phyloP scores from a whole-genome alignment of 2,888 invertebrate species.

The Hylaea fasciaria region DNA sequence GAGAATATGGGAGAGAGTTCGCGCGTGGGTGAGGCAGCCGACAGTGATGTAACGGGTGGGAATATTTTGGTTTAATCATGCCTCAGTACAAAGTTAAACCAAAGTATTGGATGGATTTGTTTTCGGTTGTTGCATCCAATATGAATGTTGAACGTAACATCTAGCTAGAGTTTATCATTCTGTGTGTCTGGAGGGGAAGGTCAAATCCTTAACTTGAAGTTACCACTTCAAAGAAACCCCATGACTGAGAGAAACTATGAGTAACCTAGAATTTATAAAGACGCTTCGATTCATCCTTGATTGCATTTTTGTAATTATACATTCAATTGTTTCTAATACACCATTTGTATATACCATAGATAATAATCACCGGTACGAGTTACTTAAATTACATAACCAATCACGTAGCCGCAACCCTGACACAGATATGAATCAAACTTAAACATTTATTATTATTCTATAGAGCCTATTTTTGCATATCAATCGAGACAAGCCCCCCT shows the following conservation, averaged over 20 bases:
- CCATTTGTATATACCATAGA: background rate
- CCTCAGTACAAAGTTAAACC: too few relatives aligned
- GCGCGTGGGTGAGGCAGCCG: constrained; percentile 1
- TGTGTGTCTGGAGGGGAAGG: too few relatives aligned
- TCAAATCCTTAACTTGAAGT: too few relatives aligned
- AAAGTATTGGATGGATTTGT: too few relatives aligned
- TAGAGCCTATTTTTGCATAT: constrained; percentile 33
- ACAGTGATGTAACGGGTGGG: constrained; percentile 13
- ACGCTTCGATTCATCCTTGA: too few relatives aligned
- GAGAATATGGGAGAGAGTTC: constrained; percentile 15
- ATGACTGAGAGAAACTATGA: too few relatives aligned
- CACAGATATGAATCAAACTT: constrained; percentile 44
- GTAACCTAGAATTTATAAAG: too few relatives aligned
- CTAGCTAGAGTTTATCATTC: too few relatives aligned
- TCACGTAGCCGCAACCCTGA: constrained; percentile 42
- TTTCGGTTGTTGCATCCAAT: too few relatives aligned
- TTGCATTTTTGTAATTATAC: background rate
- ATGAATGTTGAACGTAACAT: too few relatives aligned
- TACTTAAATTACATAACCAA: constrained; percentile 35
- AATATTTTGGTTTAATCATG: constrained; percentile 11
- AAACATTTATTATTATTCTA: constrained; percentile 20
- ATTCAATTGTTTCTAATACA: background rate
- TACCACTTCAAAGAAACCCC: too few relatives aligned
- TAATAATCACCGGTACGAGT: constrained; percentile 2
- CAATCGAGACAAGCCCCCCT: constrained; percentile 17